Conservation (phyloP, 2,888 invertebrate species). For the Chrysotoxum bicinctum region DNA sequence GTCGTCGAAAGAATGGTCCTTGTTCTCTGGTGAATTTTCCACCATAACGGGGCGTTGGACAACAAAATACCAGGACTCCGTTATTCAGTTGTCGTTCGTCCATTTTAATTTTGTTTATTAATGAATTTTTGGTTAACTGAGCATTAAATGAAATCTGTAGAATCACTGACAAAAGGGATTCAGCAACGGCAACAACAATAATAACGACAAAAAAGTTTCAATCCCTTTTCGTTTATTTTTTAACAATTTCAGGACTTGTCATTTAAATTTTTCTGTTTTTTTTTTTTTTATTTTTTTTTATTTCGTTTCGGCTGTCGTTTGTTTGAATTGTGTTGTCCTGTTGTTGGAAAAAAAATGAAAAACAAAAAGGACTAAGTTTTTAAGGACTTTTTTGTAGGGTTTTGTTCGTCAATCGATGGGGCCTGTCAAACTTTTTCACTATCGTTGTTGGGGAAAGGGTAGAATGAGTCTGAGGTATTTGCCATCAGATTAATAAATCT, state of each 20-base stretch:
- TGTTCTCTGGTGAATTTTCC: conserved; percentile 55
- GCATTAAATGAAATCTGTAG: conserved; percentile 72
- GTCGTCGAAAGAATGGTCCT: conserved; percentile 34
- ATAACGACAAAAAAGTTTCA: conserved; percentile 43
- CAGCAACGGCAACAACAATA: conserved; percentile 12
- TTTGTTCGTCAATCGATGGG: conserved; percentile 44
- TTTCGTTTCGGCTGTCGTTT: conserved; percentile 42
- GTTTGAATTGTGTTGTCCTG: conserved; percentile 46
- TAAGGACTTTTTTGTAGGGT: conserved; percentile 20
- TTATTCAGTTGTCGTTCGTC: conserved; percentile 36
- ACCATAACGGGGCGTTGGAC: conserved; percentile 26
- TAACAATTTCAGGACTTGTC: conserved; percentile 51
- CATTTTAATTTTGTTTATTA: conserved; percentile 72
- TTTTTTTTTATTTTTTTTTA: conserved; percentile 40
- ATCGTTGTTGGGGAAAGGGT: not conserved
- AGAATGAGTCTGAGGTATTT: conserved; percentile 12
- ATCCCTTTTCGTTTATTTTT: conserved; percentile 56
- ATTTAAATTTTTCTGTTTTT: conserved; percentile 34
- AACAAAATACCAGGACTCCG: conserved; percentile 29
- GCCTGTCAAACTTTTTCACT: conserved; percentile 50
- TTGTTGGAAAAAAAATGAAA: not conserved
- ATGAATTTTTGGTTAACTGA: conserved; percentile 72
- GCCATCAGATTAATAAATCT: conserved; percentile 33
- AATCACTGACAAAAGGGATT: conserved; percentile 54
- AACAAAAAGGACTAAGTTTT: conserved; percentile 25